These are phyloP conservation scores for Catocala sponsa DNA, from an alignment of 2,888 invertebrate genomes.

Conservation along the genomic window DNA sequence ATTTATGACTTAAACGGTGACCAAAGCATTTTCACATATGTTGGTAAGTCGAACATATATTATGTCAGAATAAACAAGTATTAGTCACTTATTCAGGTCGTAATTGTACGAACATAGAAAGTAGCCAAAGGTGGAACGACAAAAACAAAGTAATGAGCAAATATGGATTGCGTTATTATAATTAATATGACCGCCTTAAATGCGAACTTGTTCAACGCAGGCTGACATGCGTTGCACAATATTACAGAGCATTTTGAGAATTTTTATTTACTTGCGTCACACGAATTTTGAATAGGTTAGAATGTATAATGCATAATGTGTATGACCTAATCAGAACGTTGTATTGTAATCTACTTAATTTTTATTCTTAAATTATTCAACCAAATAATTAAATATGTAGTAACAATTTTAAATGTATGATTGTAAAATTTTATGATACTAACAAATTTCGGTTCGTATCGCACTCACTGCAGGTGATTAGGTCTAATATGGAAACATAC, in stretches of 20 bases:
- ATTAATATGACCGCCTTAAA: conserved; percentile 66
- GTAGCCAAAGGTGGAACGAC: conserved; percentile 38
- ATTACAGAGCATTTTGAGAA: conserved; percentile 37
- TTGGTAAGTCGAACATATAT: conserved; percentile 66
- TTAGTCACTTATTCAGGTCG: conserved; percentile 19
- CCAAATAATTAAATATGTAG: too few species aligned
- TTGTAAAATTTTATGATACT: too few species aligned
- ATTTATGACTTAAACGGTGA: conserved; percentile 85
- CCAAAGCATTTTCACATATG: conserved; percentile 77
- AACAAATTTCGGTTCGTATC: too few species aligned
- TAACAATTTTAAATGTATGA: too few species aligned
- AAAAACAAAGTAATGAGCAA: conserved; percentile 61
- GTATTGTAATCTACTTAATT: too few species aligned
- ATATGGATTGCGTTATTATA: conserved; percentile 60
- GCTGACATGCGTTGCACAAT: conserved; percentile 47
- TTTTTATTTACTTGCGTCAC: too few species aligned
- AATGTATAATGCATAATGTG: too few species aligned
- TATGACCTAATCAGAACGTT: too few species aligned
- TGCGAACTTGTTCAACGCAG: conserved; percentile 57
- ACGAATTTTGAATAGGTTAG: too few species aligned
- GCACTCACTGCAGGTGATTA: conserved; percentile 35
- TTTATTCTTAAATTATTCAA: too few species aligned
- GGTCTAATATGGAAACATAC: conserved; percentile 51
- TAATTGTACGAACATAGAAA: conserved; percentile 31
- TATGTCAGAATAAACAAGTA: too few species aligned